phyloP scores from a whole-genome alignment of 2,888 invertebrate genomes.

The Mycalesis mineus region DNA sequence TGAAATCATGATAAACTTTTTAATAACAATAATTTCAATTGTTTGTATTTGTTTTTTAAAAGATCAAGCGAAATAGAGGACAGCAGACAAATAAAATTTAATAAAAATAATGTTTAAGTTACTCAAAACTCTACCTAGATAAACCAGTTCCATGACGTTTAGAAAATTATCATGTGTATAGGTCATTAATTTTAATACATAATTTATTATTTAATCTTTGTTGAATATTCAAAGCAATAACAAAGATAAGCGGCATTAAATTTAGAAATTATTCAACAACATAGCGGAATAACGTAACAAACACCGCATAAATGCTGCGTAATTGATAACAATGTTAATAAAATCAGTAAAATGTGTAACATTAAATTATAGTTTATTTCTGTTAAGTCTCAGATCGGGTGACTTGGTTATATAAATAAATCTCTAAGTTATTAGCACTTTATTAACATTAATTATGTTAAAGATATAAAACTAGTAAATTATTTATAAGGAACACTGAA shows the following conservation, averaged over 20 bases:
- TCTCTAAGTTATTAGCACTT: neutral
- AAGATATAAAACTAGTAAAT: neutral
- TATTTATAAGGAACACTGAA: neutral
- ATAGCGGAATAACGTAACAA: neutral
- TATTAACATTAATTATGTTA: neutral
- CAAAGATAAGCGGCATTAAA: slow-evolving; percentile 4
- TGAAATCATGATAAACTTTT: too few species aligned
- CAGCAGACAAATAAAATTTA: too few species aligned
- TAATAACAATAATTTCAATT: too few species aligned
- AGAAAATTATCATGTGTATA: neutral
- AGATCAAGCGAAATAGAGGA: too few species aligned
- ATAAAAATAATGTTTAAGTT: too few species aligned
- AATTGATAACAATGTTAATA: slow-evolving; percentile 23
- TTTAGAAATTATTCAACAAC: slow-evolving; percentile 9
- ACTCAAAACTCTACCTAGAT: too few species aligned
- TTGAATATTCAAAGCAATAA: slow-evolving; percentile 4
- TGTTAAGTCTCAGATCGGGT: slow-evolving; percentile 1
- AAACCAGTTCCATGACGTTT: too few species aligned
- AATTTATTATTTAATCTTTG: neutral
- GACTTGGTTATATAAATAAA: neutral
- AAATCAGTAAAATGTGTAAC: slow-evolving; percentile 19
- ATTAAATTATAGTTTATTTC: slow-evolving; percentile 18
- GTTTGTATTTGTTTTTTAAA: too few species aligned
- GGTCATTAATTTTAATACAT: neutral
- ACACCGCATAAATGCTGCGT: neutral